Conservation (phyloP, 2,113 vertebrate species). For the Rhinoderma darwinii region DNA sequence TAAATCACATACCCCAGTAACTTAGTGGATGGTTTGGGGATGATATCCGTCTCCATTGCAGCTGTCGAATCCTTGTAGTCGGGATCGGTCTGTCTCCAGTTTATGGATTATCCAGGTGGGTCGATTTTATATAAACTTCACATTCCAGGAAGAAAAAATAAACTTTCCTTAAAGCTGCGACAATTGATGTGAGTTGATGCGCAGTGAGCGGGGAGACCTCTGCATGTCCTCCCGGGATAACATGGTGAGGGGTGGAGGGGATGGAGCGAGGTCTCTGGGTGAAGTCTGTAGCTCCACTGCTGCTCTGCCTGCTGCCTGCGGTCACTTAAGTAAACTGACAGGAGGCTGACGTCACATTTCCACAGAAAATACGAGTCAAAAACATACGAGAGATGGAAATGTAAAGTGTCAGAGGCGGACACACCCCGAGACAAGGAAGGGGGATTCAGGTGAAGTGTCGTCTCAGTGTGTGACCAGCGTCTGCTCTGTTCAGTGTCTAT, state of each 20-base stretch:
- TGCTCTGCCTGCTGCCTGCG: not conserved
- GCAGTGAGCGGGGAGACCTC: not conserved
- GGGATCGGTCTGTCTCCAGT: not conserved
- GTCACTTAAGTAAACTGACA: constrained; percentile 11
- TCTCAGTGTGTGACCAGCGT: too few relatives aligned
- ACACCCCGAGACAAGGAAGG: too few relatives aligned
- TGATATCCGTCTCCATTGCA: not conserved
- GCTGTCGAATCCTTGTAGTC: not conserved
- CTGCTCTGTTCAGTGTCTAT: too few relatives aligned
- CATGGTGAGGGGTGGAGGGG: not conserved
- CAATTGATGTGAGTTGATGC: not conserved
- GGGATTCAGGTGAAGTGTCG: not conserved
- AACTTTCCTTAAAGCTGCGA: not conserved
- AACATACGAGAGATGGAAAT: not conserved
- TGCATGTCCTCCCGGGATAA: not conserved
- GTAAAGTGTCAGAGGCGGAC: not conserved
- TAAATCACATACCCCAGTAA: not conserved
- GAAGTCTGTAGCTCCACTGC: not conserved
- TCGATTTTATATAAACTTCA: not conserved
- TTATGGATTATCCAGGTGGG: not conserved
- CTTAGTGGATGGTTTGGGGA: not conserved
- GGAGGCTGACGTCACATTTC: constrained; percentile 11
- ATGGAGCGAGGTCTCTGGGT: not conserved
- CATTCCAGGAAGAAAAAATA: not conserved
- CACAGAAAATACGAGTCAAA: not conserved